Evolutionary conservation across 2,888 invertebrate genomes (phyloP).

Genomic region (Orthosia incerta): DNA sequence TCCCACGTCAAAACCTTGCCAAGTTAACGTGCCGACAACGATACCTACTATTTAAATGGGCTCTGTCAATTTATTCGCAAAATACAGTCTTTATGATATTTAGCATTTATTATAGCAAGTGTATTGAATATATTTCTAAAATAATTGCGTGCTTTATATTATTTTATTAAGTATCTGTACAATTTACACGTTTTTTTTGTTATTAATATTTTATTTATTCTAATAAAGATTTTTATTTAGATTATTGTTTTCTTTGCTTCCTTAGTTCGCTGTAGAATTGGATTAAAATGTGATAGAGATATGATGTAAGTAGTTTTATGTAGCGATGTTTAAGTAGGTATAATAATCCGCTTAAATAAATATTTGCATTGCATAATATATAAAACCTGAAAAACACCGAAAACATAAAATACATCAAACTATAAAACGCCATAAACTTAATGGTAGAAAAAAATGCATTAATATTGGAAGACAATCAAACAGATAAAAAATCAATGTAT

Average conservation of each 20-base stretch:
- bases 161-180: constrained; percentile 59
- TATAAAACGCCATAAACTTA: neutral
- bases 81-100: no score
- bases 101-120: neutral
- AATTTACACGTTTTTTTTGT: constrained; percentile 70
- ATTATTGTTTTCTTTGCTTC: constrained; percentile 51
- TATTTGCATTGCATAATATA: neutral
- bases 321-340: neutral
- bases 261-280: constrained; percentile 2
- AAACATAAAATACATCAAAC: neutral
- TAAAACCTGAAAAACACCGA: neutral
- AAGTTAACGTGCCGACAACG: no score
- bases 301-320: neutral
- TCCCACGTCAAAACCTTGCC: no score
- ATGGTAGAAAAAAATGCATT: no score
- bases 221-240: constrained; percentile 78
- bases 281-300: neutral
- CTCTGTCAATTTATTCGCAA: no score
- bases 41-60: no score
- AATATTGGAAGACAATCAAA: no score
- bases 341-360: neutral
- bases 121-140: constrained; percentile 27
- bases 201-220: constrained; percentile 76
- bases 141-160: constrained; percentile 70
- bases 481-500: no score